A percentile compares a stretch with the other conserved stretches of the same genome.
Evolutionary conservation across 2,113 vertebrate genomes (phyloP).

Genomic region (Morone chrysops): DNA sequence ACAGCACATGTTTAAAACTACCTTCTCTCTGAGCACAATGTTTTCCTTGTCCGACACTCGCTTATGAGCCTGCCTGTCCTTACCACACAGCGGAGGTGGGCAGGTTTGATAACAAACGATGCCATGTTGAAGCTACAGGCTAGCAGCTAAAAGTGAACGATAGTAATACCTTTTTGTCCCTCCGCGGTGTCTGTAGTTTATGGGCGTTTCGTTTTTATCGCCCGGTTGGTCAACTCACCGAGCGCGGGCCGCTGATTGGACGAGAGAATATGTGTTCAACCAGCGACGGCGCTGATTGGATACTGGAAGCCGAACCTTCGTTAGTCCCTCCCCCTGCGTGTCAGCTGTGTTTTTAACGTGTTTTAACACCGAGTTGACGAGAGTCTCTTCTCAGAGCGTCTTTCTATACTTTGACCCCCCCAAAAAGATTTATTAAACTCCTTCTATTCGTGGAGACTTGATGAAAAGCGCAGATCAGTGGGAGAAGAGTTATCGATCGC

Average conservation of each 20-base stretch:
- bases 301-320: not conserved
- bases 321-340: not conserved
- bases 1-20: constrained; percentile 31
- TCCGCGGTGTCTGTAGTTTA: constrained; percentile 63
- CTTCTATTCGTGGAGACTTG: not conserved
- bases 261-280: not conserved
- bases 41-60: constrained; percentile 19
- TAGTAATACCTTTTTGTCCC: constrained; percentile 37
- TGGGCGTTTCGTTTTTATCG: constrained; percentile 63
- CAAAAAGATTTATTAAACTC: not conserved
- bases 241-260: constrained; percentile 71
- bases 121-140: constrained; percentile 63
- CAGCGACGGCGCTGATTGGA: constrained; percentile 68
- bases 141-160: not conserved
- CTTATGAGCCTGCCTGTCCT: constrained; percentile 50
- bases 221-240: constrained; percentile 71
- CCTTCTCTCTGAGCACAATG: constrained; percentile 68
- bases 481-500: not conserved
- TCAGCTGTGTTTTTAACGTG: constrained; percentile 33
- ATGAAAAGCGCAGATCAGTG: not conserved
- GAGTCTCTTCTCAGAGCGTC: rapidly evolving
- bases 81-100: constrained; percentile 52
- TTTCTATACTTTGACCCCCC: rapidly evolving
- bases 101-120: constrained; percentile 55
- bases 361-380: rapidly evolving